phyloP scores from a whole-genome alignment of 1,140 invertebrate species.

The Dufourea novaeangliae region DNA sequence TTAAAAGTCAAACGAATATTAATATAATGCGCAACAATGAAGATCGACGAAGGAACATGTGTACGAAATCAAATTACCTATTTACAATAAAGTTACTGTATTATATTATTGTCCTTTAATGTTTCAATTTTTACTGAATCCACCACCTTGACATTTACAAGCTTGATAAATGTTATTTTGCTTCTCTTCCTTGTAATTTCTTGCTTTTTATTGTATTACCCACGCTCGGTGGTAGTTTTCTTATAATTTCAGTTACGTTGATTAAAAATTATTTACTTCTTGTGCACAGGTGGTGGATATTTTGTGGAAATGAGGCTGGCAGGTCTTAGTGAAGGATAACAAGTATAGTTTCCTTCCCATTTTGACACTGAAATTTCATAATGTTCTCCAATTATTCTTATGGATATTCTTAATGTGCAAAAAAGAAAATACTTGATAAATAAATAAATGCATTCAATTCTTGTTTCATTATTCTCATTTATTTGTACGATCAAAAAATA shows the following conservation, averaged over 20 bases:
- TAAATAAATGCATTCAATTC: constrained; percentile 1
- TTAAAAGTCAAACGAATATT: constrained; percentile 35
- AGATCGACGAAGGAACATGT: not conserved
- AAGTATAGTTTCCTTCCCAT: constrained; percentile 81
- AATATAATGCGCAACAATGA: not conserved
- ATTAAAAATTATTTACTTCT: constrained; percentile 66
- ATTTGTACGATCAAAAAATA: constrained; percentile 11
- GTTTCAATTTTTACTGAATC: constrained; percentile 63
- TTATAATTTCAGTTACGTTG: constrained; percentile 65
- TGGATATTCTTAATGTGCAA: not conserved
- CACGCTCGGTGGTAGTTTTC: constrained; percentile 56
- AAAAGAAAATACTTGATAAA: constrained; percentile 9
- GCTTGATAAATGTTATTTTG: constrained; percentile 45
- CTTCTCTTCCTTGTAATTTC: constrained; percentile 50
- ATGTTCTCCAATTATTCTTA: constrained; percentile 14
- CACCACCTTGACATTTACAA: constrained; percentile 57
- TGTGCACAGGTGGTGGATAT: constrained; percentile 72
- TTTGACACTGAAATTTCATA: constrained; percentile 77
- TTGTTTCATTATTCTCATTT: constrained; percentile 18
- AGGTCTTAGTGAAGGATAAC: constrained; percentile 80
- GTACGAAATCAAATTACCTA: constrained; percentile 47
- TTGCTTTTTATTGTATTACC: constrained; percentile 48
- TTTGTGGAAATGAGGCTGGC: constrained; percentile 78
- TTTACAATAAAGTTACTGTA: constrained; percentile 59
- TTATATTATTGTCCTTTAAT: constrained; percentile 68